phyloP scores from a whole-genome alignment of 1,140 invertebrate species.

The Elysia chlorotica region DNA sequence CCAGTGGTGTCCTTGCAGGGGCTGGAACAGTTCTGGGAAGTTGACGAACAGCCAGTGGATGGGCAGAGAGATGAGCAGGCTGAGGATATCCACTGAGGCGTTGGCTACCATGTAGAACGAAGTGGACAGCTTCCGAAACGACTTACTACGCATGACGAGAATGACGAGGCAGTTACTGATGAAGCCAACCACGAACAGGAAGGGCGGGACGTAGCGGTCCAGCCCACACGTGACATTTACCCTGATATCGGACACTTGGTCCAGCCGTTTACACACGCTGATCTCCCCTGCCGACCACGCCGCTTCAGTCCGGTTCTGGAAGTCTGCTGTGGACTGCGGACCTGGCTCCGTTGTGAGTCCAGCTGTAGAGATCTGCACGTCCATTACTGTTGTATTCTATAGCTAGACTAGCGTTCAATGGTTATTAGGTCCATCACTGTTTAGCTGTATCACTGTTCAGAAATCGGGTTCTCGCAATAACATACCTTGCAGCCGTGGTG shows the following conservation, averaged over 20 bases:
- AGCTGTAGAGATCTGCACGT: too few relatives aligned
- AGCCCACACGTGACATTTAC: conserved; percentile 9
- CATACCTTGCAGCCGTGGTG: too few relatives aligned
- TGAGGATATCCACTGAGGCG: conserved; percentile 38
- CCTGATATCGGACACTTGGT: neutral
- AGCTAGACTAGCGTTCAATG: neutral
- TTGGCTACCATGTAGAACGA: conserved; percentile 47
- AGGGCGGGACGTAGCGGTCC: conserved; percentile 42
- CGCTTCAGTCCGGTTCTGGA: neutral
- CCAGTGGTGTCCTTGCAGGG: neutral
- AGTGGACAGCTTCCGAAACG: conserved; percentile 45
- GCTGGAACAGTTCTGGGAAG: conserved; percentile 28
- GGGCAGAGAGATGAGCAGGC: conserved; percentile 38
- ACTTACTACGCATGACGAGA: conserved; percentile 39
- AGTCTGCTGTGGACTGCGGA: neutral
- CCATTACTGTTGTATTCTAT: too few relatives aligned
- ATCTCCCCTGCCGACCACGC: neutral
- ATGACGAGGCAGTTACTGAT: conserved; percentile 44
- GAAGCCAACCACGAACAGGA: conserved; percentile 36
- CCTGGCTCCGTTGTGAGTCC: neutral
- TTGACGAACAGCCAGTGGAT: conserved; percentile 48
- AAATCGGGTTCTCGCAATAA: too few relatives aligned
- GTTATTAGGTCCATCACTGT: too few relatives aligned
- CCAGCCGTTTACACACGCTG: neutral
- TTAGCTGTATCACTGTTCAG: too few relatives aligned